Evolutionary conservation across 1,140 invertebrate species (phyloP), one percentile per base, ranked within the genome.

Genomic region (Drosophila sp.): DNA sequence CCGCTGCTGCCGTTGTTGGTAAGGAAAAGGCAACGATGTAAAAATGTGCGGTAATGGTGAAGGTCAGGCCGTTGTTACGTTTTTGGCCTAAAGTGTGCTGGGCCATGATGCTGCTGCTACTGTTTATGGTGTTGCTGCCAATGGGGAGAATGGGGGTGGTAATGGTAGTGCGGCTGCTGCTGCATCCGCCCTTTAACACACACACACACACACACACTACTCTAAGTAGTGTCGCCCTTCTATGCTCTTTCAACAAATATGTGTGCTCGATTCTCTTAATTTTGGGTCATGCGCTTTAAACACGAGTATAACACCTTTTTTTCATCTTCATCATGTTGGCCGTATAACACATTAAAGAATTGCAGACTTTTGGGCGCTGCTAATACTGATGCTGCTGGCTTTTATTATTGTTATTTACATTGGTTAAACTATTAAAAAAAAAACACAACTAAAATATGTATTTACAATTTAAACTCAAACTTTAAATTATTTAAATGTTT

Each of bases 41-140:
- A 58, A 50, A 75, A 74, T 69, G 67, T 89, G 84, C 73, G 72
- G 68, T 84, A 80, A 87, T 87, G 84, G 63, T 84, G 84, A 87
- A 87, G 84, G 84, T 87, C 84, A 87, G 84, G 70, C 77, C 50
- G 75, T 72, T 89, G 76, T 89, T 87, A 89, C 84, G 77, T 89
- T 83, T 82, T 89, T 83, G 71, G 73, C 76, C 72, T 76, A 84
- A 84, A 84, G 41, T 72, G 63, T 67, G 58, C 17, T 17, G 66
- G 50, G 63, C 63, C 64, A 60, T 77, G 81, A 63, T 76, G 76
- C 60, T 67, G 75, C 33, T 50, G 58, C 61, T 70, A 33, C 23
- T 50, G 44, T 27, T 50, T 7, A 10, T 7, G 17, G 17, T 38
- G 35, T 38, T 30, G 30, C 4, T 30, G 30, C 2, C 4, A 4